Percentiles rank a stretch among this genome's conserved stretches.
Conservation (phyloP, 2,797 vertebrate genomes). For the Sebastes paucispinis region DNA sequence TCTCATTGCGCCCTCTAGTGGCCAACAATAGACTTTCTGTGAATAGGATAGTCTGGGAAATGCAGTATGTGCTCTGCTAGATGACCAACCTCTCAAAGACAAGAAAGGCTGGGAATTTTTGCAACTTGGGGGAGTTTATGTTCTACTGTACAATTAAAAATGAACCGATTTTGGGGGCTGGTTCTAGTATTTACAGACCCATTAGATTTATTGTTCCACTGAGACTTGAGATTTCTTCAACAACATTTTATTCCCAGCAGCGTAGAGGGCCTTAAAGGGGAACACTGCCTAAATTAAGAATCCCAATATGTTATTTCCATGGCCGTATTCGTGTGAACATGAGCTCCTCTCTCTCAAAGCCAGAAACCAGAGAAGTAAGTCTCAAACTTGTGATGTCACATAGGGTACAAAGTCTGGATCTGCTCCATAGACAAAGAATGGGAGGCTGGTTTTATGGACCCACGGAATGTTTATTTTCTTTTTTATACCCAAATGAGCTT, state of each 20-base stretch:
- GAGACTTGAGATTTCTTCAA: not conserved
- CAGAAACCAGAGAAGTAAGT: too few species aligned
- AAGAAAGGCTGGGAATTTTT: too few species aligned
- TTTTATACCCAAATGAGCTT: fast-evolving
- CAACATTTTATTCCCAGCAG: not conserved
- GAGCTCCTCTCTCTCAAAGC: too few species aligned
- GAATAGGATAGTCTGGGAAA: not conserved
- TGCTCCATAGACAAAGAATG: too few species aligned
- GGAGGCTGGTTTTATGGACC: too few species aligned
- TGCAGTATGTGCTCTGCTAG: not conserved
- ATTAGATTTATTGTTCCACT: not conserved
- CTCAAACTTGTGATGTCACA: too few species aligned
- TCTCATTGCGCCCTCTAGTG: constrained; percentile 38
- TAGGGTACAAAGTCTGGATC: too few species aligned
- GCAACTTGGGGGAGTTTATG: not conserved
- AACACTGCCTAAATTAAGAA: too few species aligned
- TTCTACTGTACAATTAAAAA: not conserved
- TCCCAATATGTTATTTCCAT: too few species aligned
- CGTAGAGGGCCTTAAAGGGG: not conserved
- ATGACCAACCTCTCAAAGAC: not conserved
- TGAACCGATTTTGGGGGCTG: not conserved
- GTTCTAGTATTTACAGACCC: not conserved
- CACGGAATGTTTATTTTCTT: too few species aligned
- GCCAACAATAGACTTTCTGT: not conserved
- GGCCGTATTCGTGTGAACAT: too few species aligned